Conservation (phyloP, 2,888 invertebrate genomes). For the Eudasyphora cyanicolor region DNA sequence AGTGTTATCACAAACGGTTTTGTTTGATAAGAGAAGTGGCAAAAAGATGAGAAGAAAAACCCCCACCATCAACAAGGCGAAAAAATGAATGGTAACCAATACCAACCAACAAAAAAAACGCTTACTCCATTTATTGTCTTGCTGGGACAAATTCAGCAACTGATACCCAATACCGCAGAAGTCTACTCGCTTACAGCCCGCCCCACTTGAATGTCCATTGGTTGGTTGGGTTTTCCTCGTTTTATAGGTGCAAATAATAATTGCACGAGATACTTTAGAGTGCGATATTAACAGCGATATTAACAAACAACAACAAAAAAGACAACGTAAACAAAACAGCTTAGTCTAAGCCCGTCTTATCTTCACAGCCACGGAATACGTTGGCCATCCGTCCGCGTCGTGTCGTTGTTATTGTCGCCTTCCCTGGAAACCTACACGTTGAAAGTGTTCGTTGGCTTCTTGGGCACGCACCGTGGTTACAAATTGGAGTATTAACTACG, state of each 20-base stretch:
- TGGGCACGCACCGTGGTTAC: background rate
- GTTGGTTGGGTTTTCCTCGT: background rate
- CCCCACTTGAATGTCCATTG: background rate
- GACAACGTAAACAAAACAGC: background rate
- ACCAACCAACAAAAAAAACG: background rate
- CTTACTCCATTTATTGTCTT: background rate
- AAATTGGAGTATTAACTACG: too few species aligned
- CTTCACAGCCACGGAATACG: background rate
- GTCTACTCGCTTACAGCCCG: background rate
- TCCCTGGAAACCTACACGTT: background rate
- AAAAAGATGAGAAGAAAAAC: conserved; percentile 67
- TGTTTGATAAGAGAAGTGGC: conserved; percentile 72
- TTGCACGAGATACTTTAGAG: background rate
- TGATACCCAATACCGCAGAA: too few species aligned
- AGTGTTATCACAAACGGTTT: conserved; percentile 73
- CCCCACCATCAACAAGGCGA: conserved; percentile 67
- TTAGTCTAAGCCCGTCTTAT: background rate
- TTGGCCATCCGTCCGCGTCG: conserved; percentile 1
- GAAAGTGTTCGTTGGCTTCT: background rate
- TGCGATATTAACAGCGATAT: background rate
- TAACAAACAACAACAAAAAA: too few species aligned
- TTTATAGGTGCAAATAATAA: background rate
- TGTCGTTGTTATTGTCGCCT: too few species aligned
- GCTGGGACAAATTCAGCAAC: background rate
- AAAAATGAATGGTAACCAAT: background rate